phyloP scores from a whole-genome alignment of 1,140 invertebrate species.

The Lepidurus couesii region DNA sequence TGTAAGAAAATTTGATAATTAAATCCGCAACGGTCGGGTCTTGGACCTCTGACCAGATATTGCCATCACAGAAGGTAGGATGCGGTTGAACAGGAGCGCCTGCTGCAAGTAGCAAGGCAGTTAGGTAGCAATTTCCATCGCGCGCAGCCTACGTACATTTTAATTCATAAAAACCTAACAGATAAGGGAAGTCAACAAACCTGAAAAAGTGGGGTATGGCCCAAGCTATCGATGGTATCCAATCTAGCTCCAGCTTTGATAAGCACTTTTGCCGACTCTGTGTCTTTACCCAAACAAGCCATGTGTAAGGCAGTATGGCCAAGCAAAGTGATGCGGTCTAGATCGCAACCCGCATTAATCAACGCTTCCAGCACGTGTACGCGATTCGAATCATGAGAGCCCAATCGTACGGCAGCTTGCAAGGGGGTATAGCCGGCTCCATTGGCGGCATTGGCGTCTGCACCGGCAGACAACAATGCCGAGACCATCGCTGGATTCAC shows the following conservation, averaged over 20 bases:
- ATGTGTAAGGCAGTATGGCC: constrained; percentile 35
- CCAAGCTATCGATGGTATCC: constrained; percentile 30
- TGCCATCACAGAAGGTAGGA: constrained; percentile 8
- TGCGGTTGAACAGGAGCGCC: constrained; percentile 3
- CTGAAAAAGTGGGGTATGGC: constrained; percentile 32
- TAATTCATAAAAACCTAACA: background rate
- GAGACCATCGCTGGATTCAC: constrained; percentile 23
- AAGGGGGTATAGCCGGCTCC: constrained; percentile 29
- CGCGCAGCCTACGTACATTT: constrained; percentile 26
- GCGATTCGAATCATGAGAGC: background rate
- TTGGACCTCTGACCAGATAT: background rate
- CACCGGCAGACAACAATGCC: constrained; percentile 28
- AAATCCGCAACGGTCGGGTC: background rate
- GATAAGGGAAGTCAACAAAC: background rate
- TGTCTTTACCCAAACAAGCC: constrained; percentile 29
- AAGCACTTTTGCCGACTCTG: constrained; percentile 25
- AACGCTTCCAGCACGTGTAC: background rate
- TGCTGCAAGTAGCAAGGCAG: constrained; percentile 27
- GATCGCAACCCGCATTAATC: constrained; percentile 24
- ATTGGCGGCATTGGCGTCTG: constrained; percentile 31
- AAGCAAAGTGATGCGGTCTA: constrained; percentile 23
- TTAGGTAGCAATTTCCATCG: constrained; percentile 27
- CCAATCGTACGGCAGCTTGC: constrained; percentile 29
- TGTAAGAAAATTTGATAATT: constrained; percentile 4
- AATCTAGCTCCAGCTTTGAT: constrained; percentile 24